Percentiles rank a stretch among this genome's conserved stretches.
Conservation (phyloP, 2,888 invertebrate genomes). For the Polyommatus icarus region DNA sequence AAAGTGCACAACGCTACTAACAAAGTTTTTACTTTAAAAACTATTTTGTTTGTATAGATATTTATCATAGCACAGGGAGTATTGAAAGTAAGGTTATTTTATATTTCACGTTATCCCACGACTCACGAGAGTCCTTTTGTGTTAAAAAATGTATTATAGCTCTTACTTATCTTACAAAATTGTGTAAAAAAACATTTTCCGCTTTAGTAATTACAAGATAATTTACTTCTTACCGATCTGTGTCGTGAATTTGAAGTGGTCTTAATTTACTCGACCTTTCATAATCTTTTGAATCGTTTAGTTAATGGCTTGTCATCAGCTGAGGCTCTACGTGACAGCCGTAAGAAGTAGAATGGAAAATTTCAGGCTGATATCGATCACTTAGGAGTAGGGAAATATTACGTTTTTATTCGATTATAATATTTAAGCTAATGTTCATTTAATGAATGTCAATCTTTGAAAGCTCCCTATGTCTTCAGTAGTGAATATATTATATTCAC, state of each 20-base stretch:
- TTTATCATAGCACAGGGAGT: too few species aligned
- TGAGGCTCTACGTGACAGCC: not conserved
- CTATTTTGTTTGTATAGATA: too few species aligned
- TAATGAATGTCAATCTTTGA: too few species aligned
- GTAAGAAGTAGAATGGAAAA: not conserved
- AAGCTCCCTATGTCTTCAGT: too few species aligned
- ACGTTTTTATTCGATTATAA: too few species aligned
- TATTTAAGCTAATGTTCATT: too few species aligned
- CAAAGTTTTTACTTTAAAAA: too few species aligned
- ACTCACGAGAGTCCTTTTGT: too few species aligned
- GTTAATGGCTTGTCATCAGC: conserved; percentile 8
- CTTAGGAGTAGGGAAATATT: not conserved
- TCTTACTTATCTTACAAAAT: not conserved
- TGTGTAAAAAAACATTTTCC: not conserved
- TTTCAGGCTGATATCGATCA: not conserved
- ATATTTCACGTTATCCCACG: too few species aligned
- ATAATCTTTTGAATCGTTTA: not conserved
- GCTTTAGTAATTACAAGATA: not conserved
- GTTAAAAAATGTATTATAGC: not conserved
- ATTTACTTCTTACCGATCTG: not conserved
- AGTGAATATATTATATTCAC: too few species aligned
- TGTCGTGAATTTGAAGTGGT: not conserved
- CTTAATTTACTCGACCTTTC: not conserved
- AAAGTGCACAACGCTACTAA: too few species aligned
- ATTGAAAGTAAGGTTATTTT: too few species aligned